Base-by-base conservation (phyloP, 1,140 invertebrate species). In the Pantala flavescens region DNA sequence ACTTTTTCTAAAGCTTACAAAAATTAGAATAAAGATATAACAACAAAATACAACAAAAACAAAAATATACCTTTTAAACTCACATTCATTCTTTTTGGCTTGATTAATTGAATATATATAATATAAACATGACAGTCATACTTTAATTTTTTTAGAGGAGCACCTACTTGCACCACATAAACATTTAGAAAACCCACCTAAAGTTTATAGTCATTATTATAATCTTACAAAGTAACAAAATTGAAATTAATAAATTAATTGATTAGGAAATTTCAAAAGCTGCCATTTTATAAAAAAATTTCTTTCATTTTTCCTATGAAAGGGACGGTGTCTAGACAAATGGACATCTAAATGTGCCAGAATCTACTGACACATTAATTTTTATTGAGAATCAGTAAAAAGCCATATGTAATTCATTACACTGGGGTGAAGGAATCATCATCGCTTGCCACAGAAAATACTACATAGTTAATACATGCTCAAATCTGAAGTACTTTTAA, bases 1-100 rank as follows among this genome's bases (percentile, higher is more conserved):
- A 19, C 14, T 63, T 63, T 14, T 63, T 63, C 28, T 36, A 36
- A 36, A 63, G n/a, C 49, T 63, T 63, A 63, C 49, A 63, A 63
- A 63, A 63, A 63, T 63, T 21, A 63, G 12, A 63, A 63, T 63
- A 63, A 63, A 19, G 16, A 14, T 63, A 19, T 63, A 63, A 63
- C 49, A 63, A 63, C 49, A 63, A 63, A 63, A n/a, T 3, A 63
- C 49, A 63, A 63, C 49, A 63, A 63, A 36, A 63, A 63, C 49
- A 63, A 63, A 5, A 63, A 19, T 49, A 63, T 63, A 36, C 28
- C 28, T 63, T 63, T 12, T 19, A 7, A 16, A 63, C 12, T 19
- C 49, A 63, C 49, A 63, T 63, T 63, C 49, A 63, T 14, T 63
- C 49, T 19, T 21, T 63, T 63, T 63, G n/a, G 49, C n/a, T 12